These are phyloP conservation scores for Galerucella pusilla DNA, from an alignment of 2,888 invertebrate species.

Conservation along the genomic window DNA sequence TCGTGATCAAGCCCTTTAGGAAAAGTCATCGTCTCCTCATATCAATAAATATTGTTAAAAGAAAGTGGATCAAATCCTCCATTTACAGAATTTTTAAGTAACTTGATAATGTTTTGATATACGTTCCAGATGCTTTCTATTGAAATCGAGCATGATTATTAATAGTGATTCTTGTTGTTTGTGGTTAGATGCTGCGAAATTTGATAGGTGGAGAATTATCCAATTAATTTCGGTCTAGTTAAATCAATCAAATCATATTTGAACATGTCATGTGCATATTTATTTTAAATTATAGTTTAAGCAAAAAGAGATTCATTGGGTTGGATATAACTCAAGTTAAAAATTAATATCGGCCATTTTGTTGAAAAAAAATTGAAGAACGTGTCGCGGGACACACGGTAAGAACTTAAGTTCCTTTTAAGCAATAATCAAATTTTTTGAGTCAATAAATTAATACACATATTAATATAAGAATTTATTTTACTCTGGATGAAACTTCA, in stretches of 20 bases:
- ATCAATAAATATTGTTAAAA: neutral
- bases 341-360: no score
- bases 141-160: neutral
- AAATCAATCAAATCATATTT: neutral
- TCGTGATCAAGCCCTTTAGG: neutral
- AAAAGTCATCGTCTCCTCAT: neutral
- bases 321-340: neutral
- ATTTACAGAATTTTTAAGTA: neutral
- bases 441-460: no score
- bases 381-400: no score
- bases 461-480: no score
- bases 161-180: neutral
- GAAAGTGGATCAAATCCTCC: neutral
- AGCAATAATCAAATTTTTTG: no score
- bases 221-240: constrained; percentile 1
- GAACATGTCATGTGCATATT: neutral
- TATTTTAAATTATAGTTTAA: neutral
- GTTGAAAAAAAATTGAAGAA: no score
- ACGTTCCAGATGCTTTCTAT: neutral
- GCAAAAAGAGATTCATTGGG: neutral
- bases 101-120: neutral
- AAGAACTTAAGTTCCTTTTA: no score
- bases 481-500: no score
- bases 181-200: neutral
- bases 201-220: neutral